A percentile compares a stretch with the other conserved stretches of the same genome.
Evolutionary conservation across 2,797 vertebrate species (phyloP).

Genomic region (Sebastes vulpes): DNA sequence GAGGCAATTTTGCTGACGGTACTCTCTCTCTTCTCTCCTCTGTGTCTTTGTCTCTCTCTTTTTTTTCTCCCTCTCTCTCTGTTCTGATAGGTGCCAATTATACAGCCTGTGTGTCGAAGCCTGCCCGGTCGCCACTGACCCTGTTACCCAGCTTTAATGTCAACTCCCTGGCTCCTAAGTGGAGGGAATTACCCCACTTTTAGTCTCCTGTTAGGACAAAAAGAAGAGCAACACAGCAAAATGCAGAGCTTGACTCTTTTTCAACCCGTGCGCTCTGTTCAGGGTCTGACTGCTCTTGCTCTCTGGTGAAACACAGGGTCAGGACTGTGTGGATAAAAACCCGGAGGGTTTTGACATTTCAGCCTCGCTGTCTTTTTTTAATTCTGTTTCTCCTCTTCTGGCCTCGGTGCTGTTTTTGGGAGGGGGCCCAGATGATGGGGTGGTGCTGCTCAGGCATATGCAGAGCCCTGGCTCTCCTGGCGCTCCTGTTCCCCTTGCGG

Average conservation of each 20-base stretch:
- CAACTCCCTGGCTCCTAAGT: conserved; percentile 76
- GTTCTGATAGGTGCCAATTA: conserved; percentile 85
- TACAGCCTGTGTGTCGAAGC: conserved; percentile 79
- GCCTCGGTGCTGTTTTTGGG: conserved; percentile 36
- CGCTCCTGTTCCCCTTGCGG: conserved; percentile 88
- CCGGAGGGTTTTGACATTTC: conserved; percentile 79
- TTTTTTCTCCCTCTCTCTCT: conserved; percentile 57
- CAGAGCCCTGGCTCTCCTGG: conserved; percentile 85
- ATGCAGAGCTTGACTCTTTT: conserved; percentile 70
- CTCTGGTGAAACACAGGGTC: conserved; percentile 67
- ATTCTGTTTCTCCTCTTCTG: conserved; percentile 44
- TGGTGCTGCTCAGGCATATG: conserved; percentile 81
- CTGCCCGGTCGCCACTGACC: conserved; percentile 76
- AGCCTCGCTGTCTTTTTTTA: conserved; percentile 36
- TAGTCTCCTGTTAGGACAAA: conserved; percentile 78
- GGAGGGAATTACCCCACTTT: conserved; percentile 86
- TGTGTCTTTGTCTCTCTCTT: conserved; percentile 74
- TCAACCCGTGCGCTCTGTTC: conserved; percentile 46
- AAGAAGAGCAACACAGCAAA: conserved; percentile 58
- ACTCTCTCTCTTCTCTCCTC: conserved; percentile 72
- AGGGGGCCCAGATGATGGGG: conserved; percentile 87
- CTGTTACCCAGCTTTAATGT: conserved; percentile 82
- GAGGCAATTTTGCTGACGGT: conserved; percentile 81
- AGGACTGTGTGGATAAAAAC: conserved; percentile 74
- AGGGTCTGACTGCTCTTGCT: conserved; percentile 60